Percentiles rank a stretch among this genome's conserved stretches.
These are phyloP conservation scores for Tiaroga cobitis DNA, from an alignment of 2,797 vertebrate species.

Conservation along the genomic window DNA sequence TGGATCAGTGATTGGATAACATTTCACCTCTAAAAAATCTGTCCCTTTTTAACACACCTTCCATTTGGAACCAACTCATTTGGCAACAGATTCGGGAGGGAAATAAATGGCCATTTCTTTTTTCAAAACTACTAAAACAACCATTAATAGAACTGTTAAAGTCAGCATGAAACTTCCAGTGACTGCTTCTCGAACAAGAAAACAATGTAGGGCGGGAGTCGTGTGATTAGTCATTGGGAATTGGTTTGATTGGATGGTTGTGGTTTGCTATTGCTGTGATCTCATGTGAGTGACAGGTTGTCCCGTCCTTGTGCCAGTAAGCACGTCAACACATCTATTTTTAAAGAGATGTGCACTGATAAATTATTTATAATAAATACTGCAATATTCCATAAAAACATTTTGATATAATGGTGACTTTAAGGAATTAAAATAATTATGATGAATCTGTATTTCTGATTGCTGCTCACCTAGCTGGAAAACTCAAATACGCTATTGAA, in stretches of 20 bases:
- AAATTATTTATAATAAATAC: not conserved
- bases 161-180: not conserved
- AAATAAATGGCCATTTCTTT: not conserved
- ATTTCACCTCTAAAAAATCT: not conserved
- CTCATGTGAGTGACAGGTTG: not conserved
- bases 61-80: too few relatives aligned
- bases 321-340: not conserved
- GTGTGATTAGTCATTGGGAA: not conserved
- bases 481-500: not conserved
- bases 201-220: not conserved
- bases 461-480: not conserved
- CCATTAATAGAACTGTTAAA: not conserved
- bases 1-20: not conserved
- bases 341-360: not conserved
- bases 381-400: not conserved
- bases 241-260: not conserved
- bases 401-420: not conserved
- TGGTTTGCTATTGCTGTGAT: not conserved
- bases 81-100: too few relatives aligned
- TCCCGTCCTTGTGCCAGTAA: not conserved
- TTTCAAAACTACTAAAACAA: not conserved
- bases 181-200: not conserved
- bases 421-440: not conserved
- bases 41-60: not conserved
- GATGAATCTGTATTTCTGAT: not conserved